phyloP scores from a whole-genome alignment of 2,888 invertebrate genomes.

The Tenthredo distinguenda region DNA sequence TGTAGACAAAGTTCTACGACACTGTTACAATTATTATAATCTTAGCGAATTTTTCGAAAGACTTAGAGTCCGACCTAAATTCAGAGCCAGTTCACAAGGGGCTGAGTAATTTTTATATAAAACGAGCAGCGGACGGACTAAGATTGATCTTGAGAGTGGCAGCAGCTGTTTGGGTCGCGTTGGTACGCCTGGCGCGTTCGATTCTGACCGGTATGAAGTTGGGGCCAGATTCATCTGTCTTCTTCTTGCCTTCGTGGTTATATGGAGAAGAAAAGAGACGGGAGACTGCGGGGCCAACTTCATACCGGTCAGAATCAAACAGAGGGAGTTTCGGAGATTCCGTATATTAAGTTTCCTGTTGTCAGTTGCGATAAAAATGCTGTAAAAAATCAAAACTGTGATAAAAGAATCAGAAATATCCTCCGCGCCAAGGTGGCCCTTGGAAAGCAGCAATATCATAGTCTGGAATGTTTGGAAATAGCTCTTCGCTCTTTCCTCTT shows the following conservation, averaged over 20 bases:
- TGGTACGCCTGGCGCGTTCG: background rate
- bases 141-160: background rate
- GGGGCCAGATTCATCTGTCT: no score
- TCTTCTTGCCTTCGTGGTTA: no score
- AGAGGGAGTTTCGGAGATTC: background rate
- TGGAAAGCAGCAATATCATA: constrained; percentile 74
- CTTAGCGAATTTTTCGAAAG: background rate
- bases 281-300: no score
- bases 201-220: no score
- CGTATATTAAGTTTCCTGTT: constrained; percentile 26
- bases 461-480: constrained; percentile 74
- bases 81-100: background rate
- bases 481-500: constrained; percentile 60
- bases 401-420: constrained; percentile 62
- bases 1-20: background rate
- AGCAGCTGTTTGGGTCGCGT: background rate
- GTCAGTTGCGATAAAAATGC: constrained; percentile 32
- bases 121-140: background rate
- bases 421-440: constrained; percentile 56
- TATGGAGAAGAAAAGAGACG: no score
- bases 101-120: background rate
- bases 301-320: no score
- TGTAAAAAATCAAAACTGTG: constrained; percentile 36
- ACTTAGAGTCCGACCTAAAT: background rate
- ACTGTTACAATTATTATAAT: background rate